Base-by-base conservation (phyloP, 2,797 vertebrate genomes). In the Phoxinus dragarum region DNA sequence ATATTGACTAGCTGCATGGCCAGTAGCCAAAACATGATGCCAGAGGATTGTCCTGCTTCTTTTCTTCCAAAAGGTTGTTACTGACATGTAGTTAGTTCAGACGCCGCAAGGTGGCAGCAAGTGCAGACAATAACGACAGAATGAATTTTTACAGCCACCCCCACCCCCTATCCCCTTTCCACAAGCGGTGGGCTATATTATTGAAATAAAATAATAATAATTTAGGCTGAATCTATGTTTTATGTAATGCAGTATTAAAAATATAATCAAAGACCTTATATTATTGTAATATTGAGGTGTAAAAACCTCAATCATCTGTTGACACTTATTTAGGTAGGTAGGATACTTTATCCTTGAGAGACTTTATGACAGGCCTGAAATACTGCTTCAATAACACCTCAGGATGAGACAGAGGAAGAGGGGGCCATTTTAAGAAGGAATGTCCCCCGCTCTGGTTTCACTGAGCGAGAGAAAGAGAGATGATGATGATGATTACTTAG, bases 331-430 rank as follows among this genome's bases (percentile, higher is more conserved):
- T 85, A 42, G 54, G 64, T 47, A 66, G 68, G 72, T 81, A 73
- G 86, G 80, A 88, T 66, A 72, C 66, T 85, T 56, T 72, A 73
- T 73, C 84, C 84, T 61, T 66, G 42, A 66, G 67, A 74, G 74
- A 86, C 42, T 75, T 82, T 85, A 78, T 82, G 83, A 80, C 86
- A 84, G 69, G 78, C 12, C 64, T 78, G 79, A 86, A 82, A 80
- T 72, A 83, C 52, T 82, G 79, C 64, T 86, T 40, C 59, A 68
- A 73, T 74, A 88, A 80, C 68, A 85, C 68, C 71, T 64, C 80
- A 79, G 66, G 91, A 92, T 88, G 90, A 90, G 90, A 90, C 90
- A 92, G 91, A 87, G 68, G 73, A 81, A 84, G 31, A 75, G 59
- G 64, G 73, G 72, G 76, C 72, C 85, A 86, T 80, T 86, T 74